phyloP scores from a whole-genome alignment of 2,113 vertebrate species.

The Psophia crepitans region DNA sequence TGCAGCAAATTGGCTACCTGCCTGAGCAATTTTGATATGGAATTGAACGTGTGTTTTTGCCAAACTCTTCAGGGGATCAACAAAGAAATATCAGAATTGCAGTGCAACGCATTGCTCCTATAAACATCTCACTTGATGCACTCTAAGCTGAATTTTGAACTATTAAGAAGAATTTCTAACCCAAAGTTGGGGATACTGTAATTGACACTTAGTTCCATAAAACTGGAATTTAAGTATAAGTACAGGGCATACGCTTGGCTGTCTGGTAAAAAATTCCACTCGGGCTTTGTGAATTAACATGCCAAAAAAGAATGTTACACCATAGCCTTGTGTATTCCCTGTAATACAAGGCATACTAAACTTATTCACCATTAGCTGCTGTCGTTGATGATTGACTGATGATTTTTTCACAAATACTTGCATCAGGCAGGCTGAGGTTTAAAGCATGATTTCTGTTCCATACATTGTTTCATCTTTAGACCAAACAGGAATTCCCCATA shows the following conservation, averaged over 20 bases:
- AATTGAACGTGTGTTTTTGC: not conserved
- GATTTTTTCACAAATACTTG: not conserved
- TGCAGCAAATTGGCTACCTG: not conserved
- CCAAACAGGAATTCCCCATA: not conserved
- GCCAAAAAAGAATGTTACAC: slow-evolving; percentile 43
- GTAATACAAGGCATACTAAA: not conserved
- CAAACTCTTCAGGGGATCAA: not conserved
- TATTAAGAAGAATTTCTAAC: not conserved
- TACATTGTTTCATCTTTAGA: not conserved
- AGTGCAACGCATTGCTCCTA: not conserved
- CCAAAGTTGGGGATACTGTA: not conserved
- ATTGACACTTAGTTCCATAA: not conserved
- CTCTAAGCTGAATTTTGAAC: not conserved
- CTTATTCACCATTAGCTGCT: not conserved
- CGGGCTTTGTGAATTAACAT: slow-evolving; percentile 1
- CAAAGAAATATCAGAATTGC: not conserved
- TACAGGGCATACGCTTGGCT: slow-evolving; percentile 29
- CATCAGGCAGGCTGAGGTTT: not conserved
- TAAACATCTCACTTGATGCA: not conserved
- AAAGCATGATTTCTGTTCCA: not conserved
- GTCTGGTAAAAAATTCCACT: slow-evolving; percentile 49
- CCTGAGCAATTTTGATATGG: not conserved
- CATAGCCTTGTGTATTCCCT: not conserved
- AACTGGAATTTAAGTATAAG: slow-evolving; percentile 8
- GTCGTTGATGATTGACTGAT: not conserved